These are phyloP conservation scores for Bufo gargarizans DNA, from an alignment of 2,113 vertebrate species.

Conservation along the genomic window DNA sequence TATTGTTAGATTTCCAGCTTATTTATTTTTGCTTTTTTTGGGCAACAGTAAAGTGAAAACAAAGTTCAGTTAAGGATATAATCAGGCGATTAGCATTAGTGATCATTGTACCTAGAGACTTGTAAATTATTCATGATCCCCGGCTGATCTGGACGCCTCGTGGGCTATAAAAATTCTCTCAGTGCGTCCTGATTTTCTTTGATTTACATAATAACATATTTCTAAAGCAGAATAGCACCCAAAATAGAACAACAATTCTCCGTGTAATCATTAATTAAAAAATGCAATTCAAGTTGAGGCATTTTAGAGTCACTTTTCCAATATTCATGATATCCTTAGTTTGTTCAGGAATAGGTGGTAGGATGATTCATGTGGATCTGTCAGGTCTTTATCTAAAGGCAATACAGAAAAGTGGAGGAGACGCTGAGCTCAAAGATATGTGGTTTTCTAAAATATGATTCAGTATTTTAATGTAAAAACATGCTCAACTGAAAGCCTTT, in stretches of 20 bases:
- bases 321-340: too few relatives aligned
- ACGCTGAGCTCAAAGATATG: too few relatives aligned
- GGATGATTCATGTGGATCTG: too few relatives aligned
- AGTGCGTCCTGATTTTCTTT: slow-evolving; percentile 18
- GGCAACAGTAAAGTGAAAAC: background rate
- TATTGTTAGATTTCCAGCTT: too few relatives aligned
- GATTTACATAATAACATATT: slow-evolving; percentile 14
- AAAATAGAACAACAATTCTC: background rate
- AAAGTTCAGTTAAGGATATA: slow-evolving; percentile 14
- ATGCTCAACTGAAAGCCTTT: too few relatives aligned
- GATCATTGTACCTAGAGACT: slow-evolving; percentile 30
- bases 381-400: too few relatives aligned
- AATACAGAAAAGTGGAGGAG: too few relatives aligned
- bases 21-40: background rate
- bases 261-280: background rate
- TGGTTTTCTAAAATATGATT: too few relatives aligned
- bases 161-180: background rate
- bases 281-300: background rate
- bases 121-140: slow-evolving; percentile 41
- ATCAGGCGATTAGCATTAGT: slow-evolving; percentile 42
- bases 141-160: slow-evolving; percentile 25
- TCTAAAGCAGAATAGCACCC: background rate
- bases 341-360: too few relatives aligned
- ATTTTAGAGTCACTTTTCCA: too few relatives aligned
- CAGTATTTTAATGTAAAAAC: too few relatives aligned